These are phyloP conservation scores for Sebastes trivittatus DNA, from an alignment of 2,797 vertebrate genomes.

Conservation along the genomic window DNA sequence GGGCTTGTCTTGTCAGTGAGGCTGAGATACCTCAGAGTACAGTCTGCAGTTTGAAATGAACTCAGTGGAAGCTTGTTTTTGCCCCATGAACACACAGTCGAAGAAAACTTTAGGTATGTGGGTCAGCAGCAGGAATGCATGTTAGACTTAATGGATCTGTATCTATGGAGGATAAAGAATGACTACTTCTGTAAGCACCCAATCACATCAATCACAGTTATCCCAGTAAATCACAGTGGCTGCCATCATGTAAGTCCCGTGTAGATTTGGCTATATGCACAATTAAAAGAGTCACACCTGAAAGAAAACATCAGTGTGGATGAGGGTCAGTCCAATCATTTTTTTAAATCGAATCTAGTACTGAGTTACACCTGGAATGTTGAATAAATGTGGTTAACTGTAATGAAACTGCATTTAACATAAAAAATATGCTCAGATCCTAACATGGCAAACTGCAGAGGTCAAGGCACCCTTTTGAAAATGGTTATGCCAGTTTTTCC, in stretches of 20 bases:
- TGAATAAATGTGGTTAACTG: neutral
- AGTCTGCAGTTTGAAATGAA: slow-evolving; percentile 10
- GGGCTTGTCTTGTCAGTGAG: slow-evolving; percentile 45
- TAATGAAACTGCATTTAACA: no score
- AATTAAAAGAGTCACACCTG: neutral
- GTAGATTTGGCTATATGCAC: neutral
- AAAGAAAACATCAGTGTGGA: neutral
- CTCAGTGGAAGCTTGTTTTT: neutral
- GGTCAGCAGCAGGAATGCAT: neutral
- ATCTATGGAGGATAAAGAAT: neutral
- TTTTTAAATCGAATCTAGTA: no score
- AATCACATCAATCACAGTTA: neutral
- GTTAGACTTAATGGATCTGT: neutral
- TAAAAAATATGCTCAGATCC: no score
- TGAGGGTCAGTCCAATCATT: neutral
- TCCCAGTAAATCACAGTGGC: neutral
- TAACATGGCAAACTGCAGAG: no score
- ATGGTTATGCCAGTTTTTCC: no score
- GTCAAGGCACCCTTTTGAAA: no score
- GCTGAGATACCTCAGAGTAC: slow-evolving; percentile 8
- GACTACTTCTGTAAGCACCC: neutral
- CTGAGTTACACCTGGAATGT: neutral
- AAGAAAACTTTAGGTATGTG: neutral
- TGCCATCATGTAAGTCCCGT: neutral
- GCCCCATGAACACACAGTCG: neutral